Evolutionary conservation across 2,888 invertebrate species (phyloP).

Genomic region (Odontocerum albicorne): DNA sequence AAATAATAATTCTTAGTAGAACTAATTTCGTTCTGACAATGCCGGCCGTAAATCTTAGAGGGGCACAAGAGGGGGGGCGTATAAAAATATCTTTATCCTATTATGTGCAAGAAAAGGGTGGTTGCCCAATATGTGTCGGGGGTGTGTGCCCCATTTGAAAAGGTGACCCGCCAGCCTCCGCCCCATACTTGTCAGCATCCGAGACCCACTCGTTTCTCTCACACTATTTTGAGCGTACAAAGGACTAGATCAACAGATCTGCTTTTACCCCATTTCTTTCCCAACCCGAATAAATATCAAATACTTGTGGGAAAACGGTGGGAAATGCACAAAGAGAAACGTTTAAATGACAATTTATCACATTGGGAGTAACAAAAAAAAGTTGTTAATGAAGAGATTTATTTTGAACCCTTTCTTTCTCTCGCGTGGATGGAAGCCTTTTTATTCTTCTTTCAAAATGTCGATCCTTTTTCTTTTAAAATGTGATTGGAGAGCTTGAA

Average conservation of each 20-base stretch:
- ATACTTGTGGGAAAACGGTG: too few species aligned
- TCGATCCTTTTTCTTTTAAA: too few species aligned
- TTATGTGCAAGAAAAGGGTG: conserved; percentile 29
- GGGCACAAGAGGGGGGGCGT: conserved; percentile 14
- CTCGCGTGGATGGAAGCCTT: too few species aligned
- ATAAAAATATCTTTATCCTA: conserved; percentile 34
- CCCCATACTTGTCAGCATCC: not conserved
- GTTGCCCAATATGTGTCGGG: conserved; percentile 32
- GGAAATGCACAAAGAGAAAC: too few species aligned
- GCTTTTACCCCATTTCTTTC: not conserved
- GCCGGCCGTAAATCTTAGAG: conserved; percentile 25
- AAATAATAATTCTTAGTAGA: conserved; percentile 23
- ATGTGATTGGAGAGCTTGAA: too few species aligned
- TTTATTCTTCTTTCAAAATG: too few species aligned
- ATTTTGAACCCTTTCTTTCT: too few species aligned
- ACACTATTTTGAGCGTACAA: conserved; percentile 3
- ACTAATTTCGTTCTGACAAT: conserved; percentile 33
- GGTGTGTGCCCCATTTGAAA: conserved; percentile 20
- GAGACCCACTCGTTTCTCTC: conserved; percentile 3
- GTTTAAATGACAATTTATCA: too few species aligned
- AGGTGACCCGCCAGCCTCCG: conserved; percentile 15
- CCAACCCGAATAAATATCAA: not conserved
- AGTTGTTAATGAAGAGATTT: too few species aligned
- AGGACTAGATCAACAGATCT: conserved; percentile 20
- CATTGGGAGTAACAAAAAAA: too few species aligned